Percentiles rank a stretch among this genome's conserved stretches.
Conservation (phyloP, 2,113 vertebrate genomes). For the Taurulus bubalis region DNA sequence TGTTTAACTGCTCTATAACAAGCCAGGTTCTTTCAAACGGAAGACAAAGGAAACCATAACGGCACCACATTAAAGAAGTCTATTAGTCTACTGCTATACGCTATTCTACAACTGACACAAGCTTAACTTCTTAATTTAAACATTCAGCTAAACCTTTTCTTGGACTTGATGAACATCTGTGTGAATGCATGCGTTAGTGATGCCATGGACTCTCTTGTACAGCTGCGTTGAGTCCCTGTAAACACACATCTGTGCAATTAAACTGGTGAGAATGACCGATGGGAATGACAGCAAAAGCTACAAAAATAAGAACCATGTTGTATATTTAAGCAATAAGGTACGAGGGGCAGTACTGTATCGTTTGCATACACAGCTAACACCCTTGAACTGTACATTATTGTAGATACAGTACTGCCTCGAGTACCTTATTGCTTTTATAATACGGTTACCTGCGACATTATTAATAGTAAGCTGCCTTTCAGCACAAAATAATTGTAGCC, state of each 20-base stretch:
- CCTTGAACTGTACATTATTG: no score
- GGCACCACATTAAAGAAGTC: conserved; percentile 18
- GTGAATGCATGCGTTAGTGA: neutral
- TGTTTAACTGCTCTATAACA: conserved; percentile 1
- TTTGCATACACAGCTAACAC: no score
- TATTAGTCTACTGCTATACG: neutral
- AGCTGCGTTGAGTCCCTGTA: neutral
- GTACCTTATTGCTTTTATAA: no score
- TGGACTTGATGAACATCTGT: neutral
- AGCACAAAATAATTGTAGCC: no score
- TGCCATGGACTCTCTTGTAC: neutral
- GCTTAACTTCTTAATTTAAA: neutral
- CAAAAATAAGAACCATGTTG: neutral
- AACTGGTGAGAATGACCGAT: neutral
- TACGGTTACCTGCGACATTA: no score
- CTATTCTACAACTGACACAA: neutral
- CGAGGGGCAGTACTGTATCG: no score
- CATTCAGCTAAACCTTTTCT: neutral
- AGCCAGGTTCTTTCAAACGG: conserved; percentile 25
- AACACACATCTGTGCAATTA: neutral
- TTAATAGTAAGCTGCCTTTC: no score
- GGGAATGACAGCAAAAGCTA: neutral
- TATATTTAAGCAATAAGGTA: no score
- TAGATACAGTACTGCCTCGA: no score
- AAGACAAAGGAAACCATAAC: conserved; percentile 37